Evolutionary conservation across 53 echinoderm and acorn worm genomes (phyloP).

Genomic region (Echinarachnius parma): DNA sequence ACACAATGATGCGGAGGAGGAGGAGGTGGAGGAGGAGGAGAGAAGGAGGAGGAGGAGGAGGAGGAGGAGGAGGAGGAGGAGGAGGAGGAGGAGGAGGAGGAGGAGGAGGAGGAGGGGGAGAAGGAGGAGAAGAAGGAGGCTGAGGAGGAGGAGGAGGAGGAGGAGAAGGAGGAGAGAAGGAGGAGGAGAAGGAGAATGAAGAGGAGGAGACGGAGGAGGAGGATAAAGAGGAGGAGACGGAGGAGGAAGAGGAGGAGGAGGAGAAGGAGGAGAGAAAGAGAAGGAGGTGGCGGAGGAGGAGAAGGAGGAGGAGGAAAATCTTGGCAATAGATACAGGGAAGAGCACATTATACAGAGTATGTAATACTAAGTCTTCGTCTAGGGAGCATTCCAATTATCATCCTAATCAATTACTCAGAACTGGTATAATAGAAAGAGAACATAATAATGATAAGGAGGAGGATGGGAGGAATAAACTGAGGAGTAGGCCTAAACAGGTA

Average conservation of each 20-base stretch:
- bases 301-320: neutral
- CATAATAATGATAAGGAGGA: no score
- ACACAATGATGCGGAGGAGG: neutral
- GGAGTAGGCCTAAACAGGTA: no score
- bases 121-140: neutral
- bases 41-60: constrained; percentile 13
- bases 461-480: no score
- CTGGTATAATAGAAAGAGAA: no score
- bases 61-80: neutral
- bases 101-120: neutral
- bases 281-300: neutral
- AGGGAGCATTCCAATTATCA: no score
- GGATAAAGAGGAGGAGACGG: neutral
- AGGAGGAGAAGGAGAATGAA: neutral
- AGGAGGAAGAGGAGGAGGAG: neutral
- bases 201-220: neutral
- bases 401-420: no score
- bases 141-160: neutral
- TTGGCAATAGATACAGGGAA: no score
- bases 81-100: neutral
- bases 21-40: constrained; percentile 8
- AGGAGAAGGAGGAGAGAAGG: neutral
- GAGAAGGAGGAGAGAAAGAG: neutral
- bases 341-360: no score
- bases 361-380: no score